phyloP scores from a whole-genome alignment of 1,140 invertebrate genomes.

The Helicoverpa zea region DNA sequence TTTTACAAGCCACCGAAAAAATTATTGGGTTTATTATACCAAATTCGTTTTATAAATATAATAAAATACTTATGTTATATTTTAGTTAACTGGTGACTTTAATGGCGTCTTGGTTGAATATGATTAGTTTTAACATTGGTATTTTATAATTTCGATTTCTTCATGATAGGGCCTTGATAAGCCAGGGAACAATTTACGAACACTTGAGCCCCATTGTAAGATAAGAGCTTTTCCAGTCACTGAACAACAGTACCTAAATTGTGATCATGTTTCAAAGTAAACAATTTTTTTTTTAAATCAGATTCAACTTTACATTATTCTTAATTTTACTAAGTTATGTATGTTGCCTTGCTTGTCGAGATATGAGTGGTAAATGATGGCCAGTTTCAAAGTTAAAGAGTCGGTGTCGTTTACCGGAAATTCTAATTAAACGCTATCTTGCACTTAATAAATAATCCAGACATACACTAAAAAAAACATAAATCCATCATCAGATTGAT shows the following conservation, averaged over 20 bases:
- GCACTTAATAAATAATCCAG: no score
- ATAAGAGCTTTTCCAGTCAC: no score
- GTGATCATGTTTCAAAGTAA: no score
- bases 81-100: conserved; percentile 36
- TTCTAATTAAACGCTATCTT: not conserved
- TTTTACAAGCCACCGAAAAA: conserved; percentile 46
- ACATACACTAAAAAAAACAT: not conserved
- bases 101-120: conserved; percentile 38
- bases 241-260: no score
- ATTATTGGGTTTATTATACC: conserved; percentile 49
- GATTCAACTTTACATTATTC: not conserved
- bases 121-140: conserved; percentile 30
- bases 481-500: not conserved
- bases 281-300: no score
- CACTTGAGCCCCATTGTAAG: not conserved
- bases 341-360: conserved; percentile 21
- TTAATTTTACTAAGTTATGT: not conserved
- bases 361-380: conserved; percentile 4
- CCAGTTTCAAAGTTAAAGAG: conserved; percentile 16
- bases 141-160: conserved; percentile 6
- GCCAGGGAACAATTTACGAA: not conserved
- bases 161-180: not conserved
- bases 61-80: conserved; percentile 24
- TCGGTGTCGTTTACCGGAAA: conserved; percentile 21
- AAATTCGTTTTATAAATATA: conserved; percentile 47